Evolutionary conservation across 2,113 vertebrate genomes (phyloP).

Genomic region (Plotosus lineatus): DNA sequence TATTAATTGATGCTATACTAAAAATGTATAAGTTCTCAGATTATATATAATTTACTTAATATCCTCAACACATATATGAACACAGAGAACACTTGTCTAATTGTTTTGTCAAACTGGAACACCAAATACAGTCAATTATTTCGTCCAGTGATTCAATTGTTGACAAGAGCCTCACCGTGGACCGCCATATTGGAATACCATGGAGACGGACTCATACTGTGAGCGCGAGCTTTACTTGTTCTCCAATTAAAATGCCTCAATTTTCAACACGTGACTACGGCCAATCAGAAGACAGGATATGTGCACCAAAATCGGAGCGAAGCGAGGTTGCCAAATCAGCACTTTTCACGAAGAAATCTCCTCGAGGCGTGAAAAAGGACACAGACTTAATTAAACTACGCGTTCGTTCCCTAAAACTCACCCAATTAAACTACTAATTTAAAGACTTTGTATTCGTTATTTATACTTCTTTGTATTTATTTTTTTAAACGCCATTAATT

Average conservation of each 20-base stretch:
- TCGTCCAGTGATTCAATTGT: background rate
- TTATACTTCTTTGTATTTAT: no score
- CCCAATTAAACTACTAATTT: no score
- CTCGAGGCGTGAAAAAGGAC: no score
- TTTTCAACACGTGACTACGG: background rate
- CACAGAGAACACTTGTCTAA: background rate
- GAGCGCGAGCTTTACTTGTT: background rate
- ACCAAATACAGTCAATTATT: background rate
- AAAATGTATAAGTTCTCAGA: no score
- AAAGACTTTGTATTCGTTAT: no score
- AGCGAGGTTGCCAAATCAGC: background rate
- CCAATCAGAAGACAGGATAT: slow-evolving; percentile 16
- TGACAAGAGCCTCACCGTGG: slow-evolving; percentile 45
- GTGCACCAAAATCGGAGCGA: background rate
- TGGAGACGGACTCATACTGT: slow-evolving; percentile 48
- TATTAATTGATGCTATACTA: background rate
- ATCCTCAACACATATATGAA: background rate
- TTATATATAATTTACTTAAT: background rate
- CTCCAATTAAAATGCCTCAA: background rate
- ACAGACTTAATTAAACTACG: no score
- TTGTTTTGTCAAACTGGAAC: background rate
- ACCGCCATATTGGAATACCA: slow-evolving; percentile 56
- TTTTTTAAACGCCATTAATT: no score
- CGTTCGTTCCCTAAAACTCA: no score
- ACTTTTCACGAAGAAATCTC: background rate